Conservation (phyloP, 2,888 invertebrate species). For the Tetranychus piercei region DNA sequence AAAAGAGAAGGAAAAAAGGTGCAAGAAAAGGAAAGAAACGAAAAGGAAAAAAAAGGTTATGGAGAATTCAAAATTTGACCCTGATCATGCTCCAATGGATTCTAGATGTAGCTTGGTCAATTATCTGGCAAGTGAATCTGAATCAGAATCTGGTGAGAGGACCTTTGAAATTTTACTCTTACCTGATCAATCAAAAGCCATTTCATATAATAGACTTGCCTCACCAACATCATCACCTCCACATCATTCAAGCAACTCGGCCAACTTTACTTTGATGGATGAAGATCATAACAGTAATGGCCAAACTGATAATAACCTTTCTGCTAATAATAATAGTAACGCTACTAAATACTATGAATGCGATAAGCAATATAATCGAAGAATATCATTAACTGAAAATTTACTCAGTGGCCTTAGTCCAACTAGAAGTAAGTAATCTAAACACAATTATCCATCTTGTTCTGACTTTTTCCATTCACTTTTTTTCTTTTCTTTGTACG, state of each 20-base stretch:
- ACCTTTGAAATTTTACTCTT: background rate
- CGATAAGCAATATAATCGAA: background rate
- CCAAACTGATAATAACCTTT: background rate
- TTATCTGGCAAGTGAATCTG: background rate
- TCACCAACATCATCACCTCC: background rate
- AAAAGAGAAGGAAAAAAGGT: no score
- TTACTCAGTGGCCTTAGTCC: background rate
- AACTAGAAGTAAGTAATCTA: background rate
- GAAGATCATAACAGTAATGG: background rate
- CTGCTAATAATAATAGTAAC: background rate
- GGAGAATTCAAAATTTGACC: no score
- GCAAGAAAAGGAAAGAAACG: no score
- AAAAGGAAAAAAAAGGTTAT: no score
- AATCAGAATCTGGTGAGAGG: conserved; percentile 1
- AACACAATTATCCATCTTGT: background rate
- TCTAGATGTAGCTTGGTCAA: conserved; percentile 5
- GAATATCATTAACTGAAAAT: background rate
- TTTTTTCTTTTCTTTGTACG: no score
- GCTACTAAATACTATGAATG: no score
- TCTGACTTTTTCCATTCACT: no score
- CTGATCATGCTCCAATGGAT: background rate
- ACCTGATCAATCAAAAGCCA: background rate
- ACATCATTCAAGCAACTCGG: background rate
- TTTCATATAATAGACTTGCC: background rate
- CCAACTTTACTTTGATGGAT: background rate